These are phyloP conservation scores for Jacana jacana DNA, from an alignment of 2,113 vertebrate genomes.

Conservation along the genomic window DNA sequence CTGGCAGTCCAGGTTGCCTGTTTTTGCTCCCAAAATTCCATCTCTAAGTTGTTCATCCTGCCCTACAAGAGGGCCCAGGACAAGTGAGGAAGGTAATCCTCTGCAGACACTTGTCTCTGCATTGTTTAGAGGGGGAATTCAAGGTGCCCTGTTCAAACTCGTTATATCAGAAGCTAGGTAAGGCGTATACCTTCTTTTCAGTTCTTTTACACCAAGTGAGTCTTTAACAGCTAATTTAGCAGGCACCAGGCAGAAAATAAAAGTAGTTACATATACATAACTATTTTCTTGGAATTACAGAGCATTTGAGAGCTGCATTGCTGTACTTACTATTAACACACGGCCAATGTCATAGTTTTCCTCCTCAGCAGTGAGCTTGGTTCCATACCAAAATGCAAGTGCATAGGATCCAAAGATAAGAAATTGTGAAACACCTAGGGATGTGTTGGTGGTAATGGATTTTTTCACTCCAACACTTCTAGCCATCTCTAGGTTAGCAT, in stretches of 20 bases:
- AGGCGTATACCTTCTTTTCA: neutral
- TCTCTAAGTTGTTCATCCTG: neutral
- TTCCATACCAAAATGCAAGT: constrained; percentile 87
- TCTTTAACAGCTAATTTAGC: neutral
- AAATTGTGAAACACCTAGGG: constrained; percentile 78
- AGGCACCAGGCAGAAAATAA: neutral
- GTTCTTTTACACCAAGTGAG: neutral
- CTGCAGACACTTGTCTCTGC: neutral
- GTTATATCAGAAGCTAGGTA: neutral
- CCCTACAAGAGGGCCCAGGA: neutral
- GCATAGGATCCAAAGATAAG: constrained; percentile 80
- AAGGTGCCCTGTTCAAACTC: neutral
- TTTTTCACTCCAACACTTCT: constrained; percentile 81
- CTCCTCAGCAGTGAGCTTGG: constrained; percentile 77
- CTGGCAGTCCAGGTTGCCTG: neutral
- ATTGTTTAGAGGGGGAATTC: neutral
- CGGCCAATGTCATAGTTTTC: constrained; percentile 75
- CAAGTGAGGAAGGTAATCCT: neutral
- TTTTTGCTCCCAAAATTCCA: neutral
- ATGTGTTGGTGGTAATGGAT: constrained; percentile 74
- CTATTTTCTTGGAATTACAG: neutral
- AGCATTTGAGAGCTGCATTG: neutral
- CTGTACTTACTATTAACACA: constrained; percentile 81
- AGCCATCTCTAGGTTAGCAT: constrained; percentile 76
- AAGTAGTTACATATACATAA: neutral